phyloP scores from a whole-genome alignment of 2,797 vertebrate genomes.

The Clarias pachynema region DNA sequence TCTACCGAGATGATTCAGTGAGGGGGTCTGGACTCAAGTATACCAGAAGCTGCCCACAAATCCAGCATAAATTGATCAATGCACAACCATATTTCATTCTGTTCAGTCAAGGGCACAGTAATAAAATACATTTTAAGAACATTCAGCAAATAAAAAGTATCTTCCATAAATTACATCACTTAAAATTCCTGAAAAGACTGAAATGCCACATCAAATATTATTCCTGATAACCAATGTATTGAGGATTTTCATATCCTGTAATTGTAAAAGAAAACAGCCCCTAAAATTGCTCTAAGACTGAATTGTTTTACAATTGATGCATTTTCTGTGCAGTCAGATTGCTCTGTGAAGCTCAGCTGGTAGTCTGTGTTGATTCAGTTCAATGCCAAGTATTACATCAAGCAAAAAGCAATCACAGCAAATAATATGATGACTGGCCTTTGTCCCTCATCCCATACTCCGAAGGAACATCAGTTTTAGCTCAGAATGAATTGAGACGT shows the following conservation, averaged over 20 bases:
- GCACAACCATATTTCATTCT: too few relatives aligned
- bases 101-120: too few relatives aligned
- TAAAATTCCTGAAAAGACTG: conserved; percentile 10
- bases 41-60: too few relatives aligned
- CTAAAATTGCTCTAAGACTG: conserved; percentile 37
- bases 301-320: conserved; percentile 41
- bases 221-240: conserved; percentile 18
- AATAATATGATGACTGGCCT: conserved; percentile 54
- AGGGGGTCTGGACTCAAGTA: too few relatives aligned
- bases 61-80: too few relatives aligned
- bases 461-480: conserved; percentile 47
- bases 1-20: too few relatives aligned
- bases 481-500: conserved; percentile 41
- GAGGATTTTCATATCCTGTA: conserved; percentile 22
- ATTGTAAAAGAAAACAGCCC: conserved; percentile 34
- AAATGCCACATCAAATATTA: conserved; percentile 1
- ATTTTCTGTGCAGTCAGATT: conserved; percentile 40
- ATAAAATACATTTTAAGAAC: too few relatives aligned
- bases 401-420: conserved; percentile 57
- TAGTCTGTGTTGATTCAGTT: conserved; percentile 56
- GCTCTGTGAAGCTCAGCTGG: conserved; percentile 45
- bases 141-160: too few relatives aligned
- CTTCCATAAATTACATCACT: conserved; percentile 24
- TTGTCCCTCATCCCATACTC: conserved; percentile 45
- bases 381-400: conserved; percentile 49